Evolutionary conservation across 2,113 vertebrate species (phyloP).

Genomic region (Sinosuthora webbiana): DNA sequence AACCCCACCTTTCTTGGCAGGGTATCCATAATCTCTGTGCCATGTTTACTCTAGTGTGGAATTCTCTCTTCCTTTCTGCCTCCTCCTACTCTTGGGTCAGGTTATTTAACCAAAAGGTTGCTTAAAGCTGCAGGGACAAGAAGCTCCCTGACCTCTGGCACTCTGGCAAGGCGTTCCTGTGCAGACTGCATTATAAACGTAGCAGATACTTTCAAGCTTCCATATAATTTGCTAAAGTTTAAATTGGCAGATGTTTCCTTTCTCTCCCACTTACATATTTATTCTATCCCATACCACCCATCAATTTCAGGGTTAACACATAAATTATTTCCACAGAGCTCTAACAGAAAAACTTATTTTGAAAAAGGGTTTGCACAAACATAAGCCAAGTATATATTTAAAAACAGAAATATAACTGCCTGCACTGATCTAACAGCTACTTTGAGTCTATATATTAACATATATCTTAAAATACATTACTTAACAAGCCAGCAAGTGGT

Average conservation of each 20-base stretch:
- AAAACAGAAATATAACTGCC: background rate
- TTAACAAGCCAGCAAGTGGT: background rate
- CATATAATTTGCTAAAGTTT: slow-evolving; percentile 26
- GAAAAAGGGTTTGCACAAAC: background rate
- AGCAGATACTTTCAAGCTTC: slow-evolving; percentile 27
- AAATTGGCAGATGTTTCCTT: slow-evolving; percentile 58
- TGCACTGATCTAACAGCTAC: background rate
- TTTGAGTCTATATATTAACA: background rate
- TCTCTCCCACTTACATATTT: slow-evolving; percentile 32
- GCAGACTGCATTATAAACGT: background rate
- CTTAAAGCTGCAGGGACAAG: slow-evolving; percentile 14
- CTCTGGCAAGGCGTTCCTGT: background rate
- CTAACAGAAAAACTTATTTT: background rate
- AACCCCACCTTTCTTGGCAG: slow-evolving; percentile 49
- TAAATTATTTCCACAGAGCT: slow-evolving; percentile 37
- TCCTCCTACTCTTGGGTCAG: background rate
- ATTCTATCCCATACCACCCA: slow-evolving; percentile 35
- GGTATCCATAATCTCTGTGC: background rate
- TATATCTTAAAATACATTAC: background rate
- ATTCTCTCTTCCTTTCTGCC: slow-evolving; percentile 30
- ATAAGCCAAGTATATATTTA: background rate
- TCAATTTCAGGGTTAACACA: slow-evolving; percentile 37
- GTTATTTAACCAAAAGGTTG: slow-evolving; percentile 29
- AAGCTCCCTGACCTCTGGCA: slow-evolving; percentile 2
- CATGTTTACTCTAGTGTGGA: slow-evolving; percentile 53